Evolutionary conservation across 2,113 vertebrate species (phyloP), one percentile per base, ranked within the genome.

Genomic region (Pangasianodon hypophthalmus): DNA sequence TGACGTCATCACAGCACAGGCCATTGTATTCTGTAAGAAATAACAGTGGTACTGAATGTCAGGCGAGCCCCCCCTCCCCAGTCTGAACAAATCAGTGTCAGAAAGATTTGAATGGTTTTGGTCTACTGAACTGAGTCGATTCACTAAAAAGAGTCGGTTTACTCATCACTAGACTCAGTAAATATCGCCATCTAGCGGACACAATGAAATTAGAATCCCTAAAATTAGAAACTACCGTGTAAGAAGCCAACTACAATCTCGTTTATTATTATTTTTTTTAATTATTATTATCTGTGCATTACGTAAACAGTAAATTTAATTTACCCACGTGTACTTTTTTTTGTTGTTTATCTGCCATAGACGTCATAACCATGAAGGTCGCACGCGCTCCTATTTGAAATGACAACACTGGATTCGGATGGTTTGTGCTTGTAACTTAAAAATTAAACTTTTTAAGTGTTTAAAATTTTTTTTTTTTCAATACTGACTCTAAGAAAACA

Each of bases 181-280:
- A 58, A 83, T 58, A 58, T 83, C 54, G 81, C 81, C 81, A 83
- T 83, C 81, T 83, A 58, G 52, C 52, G 81, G 52, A 37, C n/a
- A 83, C 18, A 37, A 1, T 2, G 4, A 64, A 0, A 0, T 7
- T 71, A 18, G 26, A 67, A 32, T n/a, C 11, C 62, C 7, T 13
- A 11, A 7, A 60, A 58, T 58, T 19, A 2, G 6, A 64, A 26
- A 8, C 26, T 2, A 64, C 2, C 11, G 9, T 29, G 9, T 24
- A 60, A 60, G 21, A 60, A 60, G 7, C 48, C 48, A 58, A 19
- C 18, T 29, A 26, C 24, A 64, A 8, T 10, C 26, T 8, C 9
- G 1, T 29, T 29, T 64, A 10, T 29, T 64, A n/a, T 64, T 29
- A 64, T 64, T 11, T n/a, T n/a, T n/a, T n/a, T n/a, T n/a, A n/a